Conservation (phyloP, 2,797 vertebrate genomes). For the Spinus olivaceus region DNA sequence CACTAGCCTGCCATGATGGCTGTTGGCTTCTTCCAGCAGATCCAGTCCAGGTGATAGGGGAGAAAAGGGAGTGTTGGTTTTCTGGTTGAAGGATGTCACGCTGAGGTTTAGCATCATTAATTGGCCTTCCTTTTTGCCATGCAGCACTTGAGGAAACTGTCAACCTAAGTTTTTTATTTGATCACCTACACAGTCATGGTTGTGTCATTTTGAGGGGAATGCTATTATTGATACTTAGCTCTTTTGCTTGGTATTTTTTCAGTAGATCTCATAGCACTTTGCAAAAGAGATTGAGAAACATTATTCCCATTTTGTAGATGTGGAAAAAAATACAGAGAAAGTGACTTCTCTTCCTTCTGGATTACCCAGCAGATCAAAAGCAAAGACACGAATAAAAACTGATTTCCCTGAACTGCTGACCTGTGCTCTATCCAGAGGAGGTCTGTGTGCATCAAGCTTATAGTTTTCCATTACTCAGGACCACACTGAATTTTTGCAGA, state of each 20-base stretch:
- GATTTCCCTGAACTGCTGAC: not conserved
- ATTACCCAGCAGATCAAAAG: not conserved
- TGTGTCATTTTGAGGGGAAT: not conserved
- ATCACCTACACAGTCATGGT: not conserved
- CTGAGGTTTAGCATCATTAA: not conserved
- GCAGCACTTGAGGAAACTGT: not conserved
- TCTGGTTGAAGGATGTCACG: not conserved
- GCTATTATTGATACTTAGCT: not conserved
- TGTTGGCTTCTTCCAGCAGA: not conserved
- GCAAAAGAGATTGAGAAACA: not conserved
- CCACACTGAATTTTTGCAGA: not conserved
- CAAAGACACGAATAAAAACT: not conserved
- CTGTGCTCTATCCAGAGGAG: not conserved
- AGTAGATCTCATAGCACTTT: not conserved
- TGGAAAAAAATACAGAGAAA: not conserved
- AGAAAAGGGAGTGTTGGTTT: not conserved
- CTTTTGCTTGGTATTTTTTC: not conserved
- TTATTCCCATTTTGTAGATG: not conserved
- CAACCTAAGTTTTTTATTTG: not conserved
- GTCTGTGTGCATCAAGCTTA: not conserved
- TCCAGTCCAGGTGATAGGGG: not conserved
- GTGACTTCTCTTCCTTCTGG: not conserved
- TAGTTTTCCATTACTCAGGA: not conserved
- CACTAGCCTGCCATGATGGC: accelerated
- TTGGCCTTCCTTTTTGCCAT: not conserved